phyloP scores from a whole-genome alignment of 2,888 invertebrate species.

The Heteromyza rotundicornis region DNA sequence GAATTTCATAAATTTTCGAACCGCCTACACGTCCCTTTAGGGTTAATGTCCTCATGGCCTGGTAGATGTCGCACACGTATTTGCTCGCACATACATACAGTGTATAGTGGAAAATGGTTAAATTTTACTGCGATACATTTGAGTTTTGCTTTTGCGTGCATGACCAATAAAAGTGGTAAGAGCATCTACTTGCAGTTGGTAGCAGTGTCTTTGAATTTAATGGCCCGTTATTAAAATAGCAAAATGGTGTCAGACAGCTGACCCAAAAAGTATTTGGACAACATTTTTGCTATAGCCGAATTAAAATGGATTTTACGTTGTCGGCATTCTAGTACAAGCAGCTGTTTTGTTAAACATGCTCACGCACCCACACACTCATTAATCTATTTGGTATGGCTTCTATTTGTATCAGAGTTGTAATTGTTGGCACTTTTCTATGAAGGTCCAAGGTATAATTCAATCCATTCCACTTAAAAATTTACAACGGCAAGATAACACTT shows the following conservation, averaged over 20 bases:
- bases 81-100: neutral
- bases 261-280: too few species aligned
- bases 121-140: neutral
- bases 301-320: too few species aligned
- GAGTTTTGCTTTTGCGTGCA: neutral
- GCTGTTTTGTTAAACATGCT: too few species aligned
- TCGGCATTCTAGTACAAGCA: too few species aligned
- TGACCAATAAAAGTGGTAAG: neutral
- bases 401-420: too few species aligned
- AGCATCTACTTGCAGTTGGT: neutral
- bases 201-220: conserved; percentile 14
- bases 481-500: too few species aligned
- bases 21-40: neutral
- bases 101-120: neutral
- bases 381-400: too few species aligned
- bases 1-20: neutral
- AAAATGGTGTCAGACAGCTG: conserved; percentile 14
- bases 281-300: too few species aligned
- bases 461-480: too few species aligned
- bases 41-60: neutral
- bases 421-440: too few species aligned
- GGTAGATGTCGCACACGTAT: neutral
- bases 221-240: conserved; percentile 22
- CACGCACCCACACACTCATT: too few species aligned
- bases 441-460: too few species aligned